Base-by-base conservation (phyloP, 2,797 vertebrate genomes). In the Danio albolineatus region DNA sequence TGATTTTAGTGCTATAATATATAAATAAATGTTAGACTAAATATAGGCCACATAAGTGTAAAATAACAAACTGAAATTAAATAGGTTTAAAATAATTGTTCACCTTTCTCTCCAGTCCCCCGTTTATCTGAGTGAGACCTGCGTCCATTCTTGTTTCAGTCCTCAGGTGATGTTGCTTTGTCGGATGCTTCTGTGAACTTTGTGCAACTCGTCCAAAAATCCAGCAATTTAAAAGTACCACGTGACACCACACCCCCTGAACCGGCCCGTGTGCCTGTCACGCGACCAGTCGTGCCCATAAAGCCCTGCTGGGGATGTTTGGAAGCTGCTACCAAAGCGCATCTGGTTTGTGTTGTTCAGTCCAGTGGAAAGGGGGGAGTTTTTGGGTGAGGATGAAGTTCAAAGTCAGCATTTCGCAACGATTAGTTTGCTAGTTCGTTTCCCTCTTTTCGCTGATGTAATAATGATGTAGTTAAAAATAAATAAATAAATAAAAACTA, bases 91-190 rank as follows among this genome's bases (percentile, higher is more conserved):
- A 17, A 10, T 21, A 16, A 16, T 0, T 6, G 48, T 0, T 86
- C 66, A 66, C 82, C 88, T 61, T 76, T 51, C 71, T 65, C 13
- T 39, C 64, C 53, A 82, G 43, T 44, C 82, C 78, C 60, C 91
- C 91, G 74, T 93, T 93, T 17, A 86, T 75, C 38, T 2, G 88
- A 69, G 85, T 92, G 80, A 90, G 86, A 0, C 80, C 88, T 16
- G 91, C 88, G 84, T 95, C 94, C 94, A 94, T 95, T 85, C 73
- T 92, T 21, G 77, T 60, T 79, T 67, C 49, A 53, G 46, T 71
- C 17, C 21, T 51, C 54, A 53, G 73, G 76, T 73, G 71, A 51
- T 72, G 82, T 71, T 12, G 51, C 38, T 41, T 48, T 19, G 41
- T 44, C 72, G 74, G 67, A 61, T 70, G 62, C 28, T 62, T 83